Conservation (phyloP, 2,888 invertebrate species). For the Yponomeuta sedellus region DNA sequence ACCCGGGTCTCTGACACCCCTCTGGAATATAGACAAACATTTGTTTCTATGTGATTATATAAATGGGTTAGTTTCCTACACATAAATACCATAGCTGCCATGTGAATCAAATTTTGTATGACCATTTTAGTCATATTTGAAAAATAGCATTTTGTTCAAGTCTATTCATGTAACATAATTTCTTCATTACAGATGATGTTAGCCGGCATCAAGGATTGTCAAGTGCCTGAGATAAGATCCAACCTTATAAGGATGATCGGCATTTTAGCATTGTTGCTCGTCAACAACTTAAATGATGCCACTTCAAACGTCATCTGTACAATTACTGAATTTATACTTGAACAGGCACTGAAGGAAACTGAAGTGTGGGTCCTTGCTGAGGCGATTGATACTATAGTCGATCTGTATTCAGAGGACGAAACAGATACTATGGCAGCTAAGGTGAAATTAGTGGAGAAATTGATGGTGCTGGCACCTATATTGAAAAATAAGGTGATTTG, state of each 20-base stretch:
- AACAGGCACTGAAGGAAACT: conserved; percentile 76
- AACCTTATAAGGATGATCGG: conserved; percentile 78
- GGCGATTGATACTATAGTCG: conserved; percentile 84
- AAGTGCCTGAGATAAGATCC: conserved; percentile 73
- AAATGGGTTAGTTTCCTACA: too few species aligned
- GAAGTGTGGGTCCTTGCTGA: conserved; percentile 85
- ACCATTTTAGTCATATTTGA: too few species aligned
- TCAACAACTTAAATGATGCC: conserved; percentile 52
- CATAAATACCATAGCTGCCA: too few species aligned
- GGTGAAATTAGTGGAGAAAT: conserved; percentile 78
- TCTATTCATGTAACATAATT: neutral
- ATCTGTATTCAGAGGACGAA: conserved; percentile 86
- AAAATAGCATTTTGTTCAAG: too few species aligned
- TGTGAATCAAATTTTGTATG: too few species aligned
- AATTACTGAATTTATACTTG: conserved; percentile 78
- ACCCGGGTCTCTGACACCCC: too few species aligned
- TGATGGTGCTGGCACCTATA: conserved; percentile 74
- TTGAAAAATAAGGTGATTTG: conserved; percentile 80
- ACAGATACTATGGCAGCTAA: conserved; percentile 80
- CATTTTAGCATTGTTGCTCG: conserved; percentile 68
- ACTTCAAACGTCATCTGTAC: conserved; percentile 52
- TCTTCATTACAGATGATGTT: conserved; percentile 61
- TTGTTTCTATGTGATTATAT: neutral
- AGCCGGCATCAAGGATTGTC: conserved; percentile 69
- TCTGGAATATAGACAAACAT: neutral